Percentiles rank a stretch among this genome's conserved stretches.
phyloP scores from a whole-genome alignment of 2,888 invertebrate species.

The Listrodromus nycthemerus region DNA sequence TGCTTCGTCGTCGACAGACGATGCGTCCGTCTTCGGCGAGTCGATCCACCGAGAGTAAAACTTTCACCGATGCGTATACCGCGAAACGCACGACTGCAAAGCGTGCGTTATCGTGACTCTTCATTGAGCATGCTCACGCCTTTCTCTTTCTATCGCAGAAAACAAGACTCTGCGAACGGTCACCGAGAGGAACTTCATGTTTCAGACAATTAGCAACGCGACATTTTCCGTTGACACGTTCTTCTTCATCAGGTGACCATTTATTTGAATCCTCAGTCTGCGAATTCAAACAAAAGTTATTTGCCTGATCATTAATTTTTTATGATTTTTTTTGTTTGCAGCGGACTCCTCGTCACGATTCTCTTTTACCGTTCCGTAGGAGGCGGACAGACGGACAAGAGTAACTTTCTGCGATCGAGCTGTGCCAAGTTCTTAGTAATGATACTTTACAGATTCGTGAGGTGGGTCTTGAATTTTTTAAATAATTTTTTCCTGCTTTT shows the following conservation, averaged over 20 bases:
- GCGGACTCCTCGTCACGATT: constrained; percentile 93
- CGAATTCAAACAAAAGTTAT: background rate
- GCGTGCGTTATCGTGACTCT: constrained; percentile 8
- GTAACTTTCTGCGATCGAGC: constrained; percentile 83
- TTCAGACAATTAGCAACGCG: constrained; percentile 93
- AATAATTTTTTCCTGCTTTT: background rate
- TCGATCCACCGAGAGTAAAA: constrained; percentile 48
- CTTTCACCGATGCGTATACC: constrained; percentile 56
- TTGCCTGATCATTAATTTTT: background rate
- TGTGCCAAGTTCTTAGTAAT: constrained; percentile 85
- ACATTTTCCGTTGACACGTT: constrained; percentile 95
- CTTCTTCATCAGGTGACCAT: constrained; percentile 91
- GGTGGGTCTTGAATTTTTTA: constrained; percentile 83
- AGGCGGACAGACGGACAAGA: constrained; percentile 86
- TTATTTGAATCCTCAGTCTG: background rate
- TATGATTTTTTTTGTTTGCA: constrained; percentile 80
- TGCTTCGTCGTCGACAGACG: constrained; percentile 47
- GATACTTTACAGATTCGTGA: constrained; percentile 88
- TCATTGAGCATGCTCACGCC: constrained; percentile 70
- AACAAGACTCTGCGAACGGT: constrained; percentile 91
- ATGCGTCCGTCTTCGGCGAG: constrained; percentile 46
- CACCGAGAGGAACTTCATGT: constrained; percentile 91
- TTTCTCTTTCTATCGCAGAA: constrained; percentile 86
- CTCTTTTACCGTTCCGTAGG: constrained; percentile 93
- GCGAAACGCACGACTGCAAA: background rate